Conservation (phyloP, 2,888 invertebrate genomes). For the Eilema depressum region DNA sequence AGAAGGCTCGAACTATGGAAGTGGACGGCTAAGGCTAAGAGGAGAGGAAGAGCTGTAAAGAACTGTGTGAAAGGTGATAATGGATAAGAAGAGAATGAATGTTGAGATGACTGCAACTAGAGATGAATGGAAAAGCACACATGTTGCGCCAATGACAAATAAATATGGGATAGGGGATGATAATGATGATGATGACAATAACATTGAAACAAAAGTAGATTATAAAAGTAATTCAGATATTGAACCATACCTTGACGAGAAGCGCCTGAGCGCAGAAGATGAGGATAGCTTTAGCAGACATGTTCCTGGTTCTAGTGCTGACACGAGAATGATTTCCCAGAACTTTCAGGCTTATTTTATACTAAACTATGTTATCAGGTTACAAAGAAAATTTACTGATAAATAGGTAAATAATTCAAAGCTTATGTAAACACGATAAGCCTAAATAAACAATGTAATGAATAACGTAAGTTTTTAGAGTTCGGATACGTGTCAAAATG, state of each 20-base stretch:
- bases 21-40: too few relatives aligned
- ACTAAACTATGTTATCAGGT: not conserved
- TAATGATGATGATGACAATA: too few relatives aligned
- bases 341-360: not conserved
- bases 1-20: too few relatives aligned
- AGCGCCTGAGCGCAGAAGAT: slow-evolving; percentile 38
- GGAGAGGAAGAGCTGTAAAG: too few relatives aligned
- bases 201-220: too few relatives aligned
- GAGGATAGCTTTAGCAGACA: slow-evolving; percentile 33
- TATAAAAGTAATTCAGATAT: too few relatives aligned
- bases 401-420: slow-evolving; percentile 24
- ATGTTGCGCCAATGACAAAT: too few relatives aligned
- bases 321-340: not conserved
- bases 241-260: slow-evolving; percentile 25
- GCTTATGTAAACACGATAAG: slow-evolving; percentile 4
- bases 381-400: slow-evolving; percentile 47
- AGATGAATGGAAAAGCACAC: too few relatives aligned
- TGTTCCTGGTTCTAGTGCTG: slow-evolving; percentile 15
- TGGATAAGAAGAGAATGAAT: too few relatives aligned
- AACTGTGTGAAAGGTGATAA: too few relatives aligned
- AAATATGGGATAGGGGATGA: too few relatives aligned
- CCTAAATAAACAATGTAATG: not conserved
- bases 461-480: not conserved
- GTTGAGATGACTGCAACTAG: too few relatives aligned
- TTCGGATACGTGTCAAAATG: not conserved